phyloP scores from a whole-genome alignment of 2,888 invertebrate genomes.

The Pseudanteris insignis region DNA sequence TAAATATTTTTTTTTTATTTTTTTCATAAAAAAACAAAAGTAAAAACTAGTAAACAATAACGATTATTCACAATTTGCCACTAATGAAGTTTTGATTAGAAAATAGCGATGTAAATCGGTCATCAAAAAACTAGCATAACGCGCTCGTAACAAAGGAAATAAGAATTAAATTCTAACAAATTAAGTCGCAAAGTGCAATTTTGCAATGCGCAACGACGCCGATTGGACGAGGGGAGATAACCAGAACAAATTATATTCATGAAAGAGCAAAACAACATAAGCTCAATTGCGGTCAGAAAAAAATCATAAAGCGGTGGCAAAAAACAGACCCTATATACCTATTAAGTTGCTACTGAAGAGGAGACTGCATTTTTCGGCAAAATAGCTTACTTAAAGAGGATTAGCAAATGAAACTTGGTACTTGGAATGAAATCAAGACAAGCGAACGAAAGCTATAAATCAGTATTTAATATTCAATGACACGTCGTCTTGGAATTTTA shows the following conservation, averaged over 20 bases:
- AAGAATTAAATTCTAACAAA: conserved; percentile 23
- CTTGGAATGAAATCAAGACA: conserved; percentile 1
- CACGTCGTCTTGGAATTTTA: too few species aligned
- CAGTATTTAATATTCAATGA: conserved; percentile 5
- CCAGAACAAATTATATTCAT: conserved; percentile 35
- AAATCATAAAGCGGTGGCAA: conserved; percentile 8
- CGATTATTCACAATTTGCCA: too few species aligned
- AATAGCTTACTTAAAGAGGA: conserved; percentile 12
- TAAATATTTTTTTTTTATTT: too few species aligned
- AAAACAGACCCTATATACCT: conserved; percentile 4
- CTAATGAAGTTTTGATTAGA: too few species aligned
- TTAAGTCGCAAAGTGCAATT: conserved; percentile 24
- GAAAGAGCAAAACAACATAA: conserved; percentile 30
- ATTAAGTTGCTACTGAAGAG: too few species aligned
- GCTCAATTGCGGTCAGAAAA: conserved; percentile 24
- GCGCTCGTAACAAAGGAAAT: too few species aligned
- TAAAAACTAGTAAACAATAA: too few species aligned
- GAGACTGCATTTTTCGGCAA: too few species aligned
- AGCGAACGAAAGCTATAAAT: conserved; percentile 2
- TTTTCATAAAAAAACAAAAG: too few species aligned
- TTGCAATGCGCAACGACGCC: conserved; percentile 13
- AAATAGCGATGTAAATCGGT: too few species aligned
- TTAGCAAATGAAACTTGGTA: conserved; percentile 7
- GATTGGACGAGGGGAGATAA: conserved; percentile 28
- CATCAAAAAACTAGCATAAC: too few species aligned